Base-by-base conservation (phyloP, 2,113 vertebrate genomes). In the Echinops telfairi region DNA sequence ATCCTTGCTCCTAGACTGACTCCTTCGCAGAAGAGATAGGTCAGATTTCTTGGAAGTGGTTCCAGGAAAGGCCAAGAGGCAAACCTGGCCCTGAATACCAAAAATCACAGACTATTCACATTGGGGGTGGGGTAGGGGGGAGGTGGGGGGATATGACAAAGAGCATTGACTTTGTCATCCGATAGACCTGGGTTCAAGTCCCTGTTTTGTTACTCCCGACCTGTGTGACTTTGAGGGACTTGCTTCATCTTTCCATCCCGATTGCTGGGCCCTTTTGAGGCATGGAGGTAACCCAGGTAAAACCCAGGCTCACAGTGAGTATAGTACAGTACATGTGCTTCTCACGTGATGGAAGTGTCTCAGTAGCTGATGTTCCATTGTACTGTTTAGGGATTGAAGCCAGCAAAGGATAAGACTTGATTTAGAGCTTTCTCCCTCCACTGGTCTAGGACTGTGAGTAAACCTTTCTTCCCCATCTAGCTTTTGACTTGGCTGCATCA, bases 321-420 rank as follows among this genome's bases (percentile, higher is more conserved):
- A 16, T 29, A 23, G 1, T 17, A 11, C 36, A 6, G 7, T 6
- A 4, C 19, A 36, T 31, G n/a, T 17, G 53, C 47, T 82, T 82
- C 60, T 71, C 20, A 5, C 0, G 0, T 33, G 53, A 27, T n/a
- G 19, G 64, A 64, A 76, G 27, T 57, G 23, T 58, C 90, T 92
- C 47, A 33, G 68, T 31, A n/a, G 88, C 58, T 62, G 57, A 78
- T 85, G 27, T 58, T 75, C 83, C 91, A 33, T 43, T 87, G 70
- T 15, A 82, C 25, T 57, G 60, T 87, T 95, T 68, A 4, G 89
- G 70, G 62, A 78, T 87, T 77, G 66, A 82, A 94, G 82, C 47
- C 80, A 84, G 68, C 90, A 86, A 66, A 36, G 29, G 82, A 4
- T 57, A 81, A 81, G 43, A 57, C 57, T 96, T 27, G 8, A 6